phyloP scores from a whole-genome alignment of 2,113 vertebrate species.

The Pachycephala philippinensis region DNA sequence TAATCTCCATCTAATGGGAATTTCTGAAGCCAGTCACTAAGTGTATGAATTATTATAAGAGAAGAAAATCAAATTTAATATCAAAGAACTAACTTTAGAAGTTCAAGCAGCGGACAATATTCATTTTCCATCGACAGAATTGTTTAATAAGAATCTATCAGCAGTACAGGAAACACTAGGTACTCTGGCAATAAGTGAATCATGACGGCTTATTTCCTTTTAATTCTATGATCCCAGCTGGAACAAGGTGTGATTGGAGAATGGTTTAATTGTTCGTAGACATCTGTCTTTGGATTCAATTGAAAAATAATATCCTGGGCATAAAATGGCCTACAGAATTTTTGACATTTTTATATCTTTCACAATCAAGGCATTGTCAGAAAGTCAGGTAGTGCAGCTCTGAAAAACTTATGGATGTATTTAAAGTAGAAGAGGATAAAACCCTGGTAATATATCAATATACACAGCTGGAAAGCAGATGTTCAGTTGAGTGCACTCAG shows the following conservation, averaged over 20 bases:
- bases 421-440: constrained; percentile 69
- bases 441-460: constrained; percentile 73
- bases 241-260: constrained; percentile 75
- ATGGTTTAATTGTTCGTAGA: constrained; percentile 75
- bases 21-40: constrained; percentile 68
- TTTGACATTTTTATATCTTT: constrained; percentile 78
- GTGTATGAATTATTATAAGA: constrained; percentile 66
- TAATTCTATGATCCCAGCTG: constrained; percentile 78
- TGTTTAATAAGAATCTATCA: constrained; percentile 74
- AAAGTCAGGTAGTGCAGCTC: constrained; percentile 70
- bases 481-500: constrained; percentile 68
- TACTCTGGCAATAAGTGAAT: constrained; percentile 71
- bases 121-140: constrained; percentile 69
- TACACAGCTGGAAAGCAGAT: constrained; percentile 82
- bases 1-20: constrained; percentile 71
- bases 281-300: constrained; percentile 78
- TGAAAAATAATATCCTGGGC: constrained; percentile 75
- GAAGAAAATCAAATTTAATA: constrained; percentile 70
- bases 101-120: constrained; percentile 74
- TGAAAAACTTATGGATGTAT: constrained; percentile 67
- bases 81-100: constrained; percentile 68
- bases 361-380: constrained; percentile 77
- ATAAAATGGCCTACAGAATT: constrained; percentile 68
- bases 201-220: constrained; percentile 81
- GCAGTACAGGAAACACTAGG: constrained; percentile 65